These are phyloP conservation scores for Trachelus tabidus DNA, from an alignment of 2,888 invertebrate species.

Conservation along the genomic window DNA sequence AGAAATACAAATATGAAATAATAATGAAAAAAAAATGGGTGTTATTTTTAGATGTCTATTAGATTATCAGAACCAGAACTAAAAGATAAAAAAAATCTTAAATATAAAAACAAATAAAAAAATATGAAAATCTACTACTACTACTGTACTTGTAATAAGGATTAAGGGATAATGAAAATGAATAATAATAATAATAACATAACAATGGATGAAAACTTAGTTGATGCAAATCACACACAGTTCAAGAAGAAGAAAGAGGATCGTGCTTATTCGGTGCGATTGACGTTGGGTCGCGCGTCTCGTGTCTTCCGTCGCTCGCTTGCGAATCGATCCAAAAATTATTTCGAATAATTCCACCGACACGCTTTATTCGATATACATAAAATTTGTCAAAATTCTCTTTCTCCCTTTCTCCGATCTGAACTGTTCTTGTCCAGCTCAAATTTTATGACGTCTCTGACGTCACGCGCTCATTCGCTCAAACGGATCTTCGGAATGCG, in stretches of 20 bases:
- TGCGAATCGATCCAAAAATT: background rate
- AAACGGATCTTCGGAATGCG: background rate
- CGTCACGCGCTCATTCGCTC: background rate
- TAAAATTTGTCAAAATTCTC: background rate
- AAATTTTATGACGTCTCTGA: background rate
- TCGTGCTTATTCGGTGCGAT: background rate
- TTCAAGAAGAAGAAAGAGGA: background rate
- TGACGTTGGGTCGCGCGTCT: background rate
- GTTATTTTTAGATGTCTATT: conserved; percentile 67
- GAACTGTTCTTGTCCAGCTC: background rate
- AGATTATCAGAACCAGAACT: conserved; percentile 63
- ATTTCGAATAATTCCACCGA: background rate
- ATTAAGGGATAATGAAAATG: conserved; percentile 42
- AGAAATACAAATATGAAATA: conserved; percentile 54
- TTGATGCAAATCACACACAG: conserved; percentile 37
- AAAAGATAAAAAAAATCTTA: conserved; percentile 61
- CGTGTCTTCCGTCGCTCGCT: background rate
- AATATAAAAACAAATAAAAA: conserved; percentile 34
- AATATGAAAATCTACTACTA: conserved; percentile 41
- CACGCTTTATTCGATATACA: background rate
- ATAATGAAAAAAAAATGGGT: conserved; percentile 60
- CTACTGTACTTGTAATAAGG: conserved; percentile 54
- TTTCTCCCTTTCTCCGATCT: background rate
- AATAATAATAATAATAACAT: background rate
- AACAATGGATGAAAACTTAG: conserved; percentile 63